Base-by-base conservation (phyloP, 2,797 vertebrate genomes). In the Phataginus tricuspis region DNA sequence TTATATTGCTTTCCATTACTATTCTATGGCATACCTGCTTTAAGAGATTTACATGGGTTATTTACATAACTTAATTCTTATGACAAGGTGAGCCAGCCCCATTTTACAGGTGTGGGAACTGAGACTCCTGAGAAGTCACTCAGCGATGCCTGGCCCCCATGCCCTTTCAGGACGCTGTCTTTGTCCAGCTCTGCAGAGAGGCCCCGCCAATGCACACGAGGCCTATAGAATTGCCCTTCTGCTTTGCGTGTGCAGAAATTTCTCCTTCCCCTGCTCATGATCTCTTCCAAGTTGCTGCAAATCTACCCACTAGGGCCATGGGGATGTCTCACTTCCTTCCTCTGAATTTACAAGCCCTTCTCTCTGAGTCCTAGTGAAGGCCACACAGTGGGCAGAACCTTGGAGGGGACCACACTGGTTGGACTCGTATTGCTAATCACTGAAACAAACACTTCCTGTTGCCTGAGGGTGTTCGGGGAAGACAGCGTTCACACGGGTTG, bases 391-490 rank as follows among this genome's bases (percentile, higher is more conserved):
- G 91, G 74, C 51, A 84, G 49, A 69, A 2, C 0, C 3, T 51
- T 63, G 7, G 98, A 96, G 97, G 96, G 94, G 83, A 63, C 45
- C 15, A 31, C 15, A n/a, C 23, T 19, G 71, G 86, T 61, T 31
- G 68, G 69, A 97, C 21, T 0, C 53, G 87, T 95, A 98, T 97
- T 98, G 98, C 98, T 97, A 98, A 96, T 96, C 74, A 91, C 97
- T 97, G 97, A 98, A 98, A 98, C 98, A 98, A 93, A 91, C 37
- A 94, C 98, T 98, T 98, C 98, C 98, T 98, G 98, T 97, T 93
- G 95, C 97, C 25, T 57, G 4, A 2, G 95, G 31, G 37, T 34
- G 39, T 29, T 23, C 53, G 37, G 79, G 94, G 95, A 94, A 71
- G 90, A 91, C 19, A 8, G 14, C 5, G 80, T 66, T 29, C 77